Evolutionary conservation across 2,113 vertebrate genomes (phyloP), one percentile per base, ranked within the genome.

Genomic region (Notothenia rossii): DNA sequence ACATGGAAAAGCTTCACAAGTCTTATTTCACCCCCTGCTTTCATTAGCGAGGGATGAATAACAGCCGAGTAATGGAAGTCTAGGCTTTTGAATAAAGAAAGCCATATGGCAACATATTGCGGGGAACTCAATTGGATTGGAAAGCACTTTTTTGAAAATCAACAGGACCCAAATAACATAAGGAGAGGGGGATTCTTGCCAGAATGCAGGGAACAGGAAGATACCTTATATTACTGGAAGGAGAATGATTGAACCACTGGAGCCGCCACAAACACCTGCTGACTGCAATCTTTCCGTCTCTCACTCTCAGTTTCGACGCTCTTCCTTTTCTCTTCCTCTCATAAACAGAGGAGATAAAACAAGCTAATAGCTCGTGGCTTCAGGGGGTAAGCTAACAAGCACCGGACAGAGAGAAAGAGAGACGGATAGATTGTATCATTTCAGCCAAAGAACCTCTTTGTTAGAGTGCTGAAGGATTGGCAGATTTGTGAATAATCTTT

Each of bases 361-460:
- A 56, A 78, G 71, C 81, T 82, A 71, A 87, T 60, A 68, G 85
- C 88, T 79, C 0, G 29, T 70, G 77, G 86, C 85, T 88, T 78
- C 64, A 77, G 75, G 85, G 89, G 92, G 40, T 53, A 94, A 88
- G 43, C 95, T 94, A 62, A 94, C 92, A 29, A 87, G 36, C 54
- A 13, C 18, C 90, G 84, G 77, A 90, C 79, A 80, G 61, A 18
- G 17, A 12, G 74, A 61, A 17, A 54, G 43, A 80, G 73, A 55
- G 78, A 54, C 1, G 10, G 70, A 78, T 25, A 36, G 81, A 86
- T 64, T 65, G 56, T 67, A 59, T 75, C 79, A 78, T 1, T 12
- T 45, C 45, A 80, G 63, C 43, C 69, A 45, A 75, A 40, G 20
- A 75, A 61, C 10, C 22, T 77, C 55, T 81, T 68, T 80, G 63